Conservation (phyloP, 2,888 invertebrate genomes). For the Catotricha subobsoleta region DNA sequence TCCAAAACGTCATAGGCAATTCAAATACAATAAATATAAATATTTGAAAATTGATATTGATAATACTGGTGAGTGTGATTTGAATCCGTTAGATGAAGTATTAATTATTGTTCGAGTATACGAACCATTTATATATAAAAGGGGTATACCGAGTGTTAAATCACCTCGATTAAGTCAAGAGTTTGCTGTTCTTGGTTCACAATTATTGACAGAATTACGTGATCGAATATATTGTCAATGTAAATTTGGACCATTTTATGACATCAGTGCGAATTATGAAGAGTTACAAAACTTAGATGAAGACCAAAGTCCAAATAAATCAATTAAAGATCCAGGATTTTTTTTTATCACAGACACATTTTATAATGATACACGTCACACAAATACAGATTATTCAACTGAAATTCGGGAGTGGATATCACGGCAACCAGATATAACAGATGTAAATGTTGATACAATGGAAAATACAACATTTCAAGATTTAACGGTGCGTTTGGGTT, state of each 20-base stretch:
- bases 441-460: conserved; percentile 37
- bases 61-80: conserved; percentile 9
- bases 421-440: conserved; percentile 25
- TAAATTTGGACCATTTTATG: conserved; percentile 42
- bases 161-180: conserved; percentile 35
- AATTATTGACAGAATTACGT: conserved; percentile 49
- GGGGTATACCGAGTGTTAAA: conserved; percentile 14
- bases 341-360: conserved; percentile 64
- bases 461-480: conserved; percentile 34
- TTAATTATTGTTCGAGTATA: conserved; percentile 33
- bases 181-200: conserved; percentile 44
- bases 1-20: not conserved
- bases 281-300: not conserved
- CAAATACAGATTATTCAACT: conserved; percentile 45
- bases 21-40: conserved; percentile 4
- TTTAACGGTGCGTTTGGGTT: conserved; percentile 39
- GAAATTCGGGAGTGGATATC: conserved; percentile 41
- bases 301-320: conserved; percentile 10
- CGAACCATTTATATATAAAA: conserved; percentile 26
- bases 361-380: conserved; percentile 51
- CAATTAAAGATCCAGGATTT: conserved; percentile 39
- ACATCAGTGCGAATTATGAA: conserved; percentile 32
- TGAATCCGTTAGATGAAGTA: conserved; percentile 25
- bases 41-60: not conserved
- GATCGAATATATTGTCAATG: conserved; percentile 58